Base-by-base conservation (phyloP, 2,888 invertebrate species). In the Plemyria rubiginata region DNA sequence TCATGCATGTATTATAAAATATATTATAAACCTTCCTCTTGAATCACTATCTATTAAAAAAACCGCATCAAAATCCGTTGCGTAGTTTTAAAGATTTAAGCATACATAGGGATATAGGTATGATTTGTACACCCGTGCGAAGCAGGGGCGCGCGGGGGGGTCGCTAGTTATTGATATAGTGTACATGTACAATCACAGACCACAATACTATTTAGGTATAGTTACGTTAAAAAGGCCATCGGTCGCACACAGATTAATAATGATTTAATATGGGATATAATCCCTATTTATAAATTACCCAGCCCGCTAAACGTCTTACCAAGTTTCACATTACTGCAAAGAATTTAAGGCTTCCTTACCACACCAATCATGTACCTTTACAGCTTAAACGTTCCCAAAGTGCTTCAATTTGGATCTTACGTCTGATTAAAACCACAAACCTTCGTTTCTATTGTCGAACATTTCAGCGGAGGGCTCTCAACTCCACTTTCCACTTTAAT, bases 401-500 rank as follows among this genome's bases (percentile, higher is more conserved):
- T 65, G 66, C 63, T 66, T 60, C 66, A 67, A 62, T 65, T 63
- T 53, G 60, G 58, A 54, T 69, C 65, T 69, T 62, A 63, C 67
- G 62, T 66, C 66, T 71, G 71, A 71, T 71, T 71, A 71, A 69
- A 71, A 68, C 71, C 69, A 62, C 71, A 71, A 61, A 67, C 61
- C 67, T 60, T 52, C 45, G 55, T 62, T 64, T 56, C 57, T 65
- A 65, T 65, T 65, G 64, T 65, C 57, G 57, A 65, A 61, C 60
- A 51, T 54, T 65, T 38, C 52, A 46, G 55, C 53, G 11, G 8
- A 38, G 36, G 36, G 32, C 48, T 32, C 41, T 62, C 41, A 15
- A 56, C 54, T 45, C 43, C 46, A 64, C 41, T 53, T 58, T 54
- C 59, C 28, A 53, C 67, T 54, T 55, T 64, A 55, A 40, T 3